Evolutionary conservation across 2,888 invertebrate species (phyloP).

Genomic region (Heterodera filipjevi): DNA sequence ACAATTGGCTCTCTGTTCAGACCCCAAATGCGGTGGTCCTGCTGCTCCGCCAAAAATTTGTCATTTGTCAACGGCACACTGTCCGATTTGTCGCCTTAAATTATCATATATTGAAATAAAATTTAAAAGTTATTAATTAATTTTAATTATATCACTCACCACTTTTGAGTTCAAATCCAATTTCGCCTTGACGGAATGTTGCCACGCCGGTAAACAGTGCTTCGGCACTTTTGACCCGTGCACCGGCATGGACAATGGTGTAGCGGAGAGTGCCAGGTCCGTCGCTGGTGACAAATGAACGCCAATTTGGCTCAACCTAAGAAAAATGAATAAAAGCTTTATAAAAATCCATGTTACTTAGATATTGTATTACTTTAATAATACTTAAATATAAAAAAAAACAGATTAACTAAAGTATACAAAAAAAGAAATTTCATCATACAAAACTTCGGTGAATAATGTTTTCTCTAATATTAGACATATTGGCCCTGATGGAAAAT

Average conservation of each 20-base stretch:
- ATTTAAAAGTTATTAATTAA: background rate
- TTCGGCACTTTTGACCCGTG: slow-evolving; percentile 12
- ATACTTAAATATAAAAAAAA: too few relatives aligned
- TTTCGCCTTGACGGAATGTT: slow-evolving; percentile 19
- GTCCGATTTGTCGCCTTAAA: background rate
- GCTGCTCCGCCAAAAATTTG: slow-evolving; percentile 11
- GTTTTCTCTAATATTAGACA: too few relatives aligned
- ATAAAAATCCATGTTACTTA: too few relatives aligned
- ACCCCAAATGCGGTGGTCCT: slow-evolving; percentile 1
- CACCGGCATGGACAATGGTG: slow-evolving; percentile 16
- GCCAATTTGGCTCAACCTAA: slow-evolving; percentile 20
- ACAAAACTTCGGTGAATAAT: too few relatives aligned
- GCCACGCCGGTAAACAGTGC: background rate
- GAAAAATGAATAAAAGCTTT: background rate
- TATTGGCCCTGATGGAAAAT: too few relatives aligned
- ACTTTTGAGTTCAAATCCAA: background rate
- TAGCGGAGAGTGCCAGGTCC: slow-evolving; percentile 9
- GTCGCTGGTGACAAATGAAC: slow-evolving; percentile 15
- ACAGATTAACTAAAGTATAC: too few relatives aligned
- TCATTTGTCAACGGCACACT: background rate
- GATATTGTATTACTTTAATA: too few relatives aligned
- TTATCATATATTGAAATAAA: background rate
- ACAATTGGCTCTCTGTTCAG: background rate
- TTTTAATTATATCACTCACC: background rate
- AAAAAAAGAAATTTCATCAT: too few relatives aligned